These are phyloP conservation scores for Mamestra configurata DNA, from an alignment of 1,140 invertebrate species.

Conservation along the genomic window DNA sequence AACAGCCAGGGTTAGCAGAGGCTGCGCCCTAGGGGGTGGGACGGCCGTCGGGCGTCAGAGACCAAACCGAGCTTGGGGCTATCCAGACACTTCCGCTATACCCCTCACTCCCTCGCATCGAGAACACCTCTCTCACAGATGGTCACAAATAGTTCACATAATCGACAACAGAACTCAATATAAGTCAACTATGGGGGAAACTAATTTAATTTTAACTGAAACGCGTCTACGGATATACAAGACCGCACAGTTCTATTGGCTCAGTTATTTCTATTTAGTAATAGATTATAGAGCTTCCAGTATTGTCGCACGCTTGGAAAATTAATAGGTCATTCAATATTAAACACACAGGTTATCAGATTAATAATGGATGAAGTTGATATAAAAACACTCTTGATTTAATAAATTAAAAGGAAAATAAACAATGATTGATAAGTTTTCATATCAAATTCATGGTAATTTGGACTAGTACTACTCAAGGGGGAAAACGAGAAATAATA, in stretches of 20 bases:
- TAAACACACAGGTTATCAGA: constrained; percentile 44
- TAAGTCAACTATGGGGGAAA: constrained; percentile 81
- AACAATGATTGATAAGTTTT: constrained; percentile 43
- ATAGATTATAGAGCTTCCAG: constrained; percentile 58
- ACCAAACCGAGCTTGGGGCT: constrained; percentile 83
- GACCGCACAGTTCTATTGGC: constrained; percentile 67
- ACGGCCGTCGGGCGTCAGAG: constrained; percentile 72
- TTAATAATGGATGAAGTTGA: constrained; percentile 54
- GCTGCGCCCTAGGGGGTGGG: constrained; percentile 84
- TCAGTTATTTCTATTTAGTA: constrained; percentile 58
- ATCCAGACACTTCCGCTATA: constrained; percentile 86
- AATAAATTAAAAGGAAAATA: not conserved
- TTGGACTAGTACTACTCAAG: not conserved
- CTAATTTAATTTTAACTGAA: constrained; percentile 71
- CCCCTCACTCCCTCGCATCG: constrained; percentile 87
- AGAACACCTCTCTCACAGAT: constrained; percentile 88
- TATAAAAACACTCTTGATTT: constrained; percentile 53
- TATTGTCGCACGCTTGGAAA: constrained; percentile 71
- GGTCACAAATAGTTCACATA: constrained; percentile 85
- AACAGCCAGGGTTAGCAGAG: constrained; percentile 87
- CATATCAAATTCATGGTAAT: constrained; percentile 60
- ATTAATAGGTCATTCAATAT: constrained; percentile 59
- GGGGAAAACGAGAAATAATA: constrained; percentile 36
- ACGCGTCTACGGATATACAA: constrained; percentile 71
- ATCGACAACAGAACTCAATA: constrained; percentile 83